Conservation (phyloP, 2,113 vertebrate genomes). For the Phrynocephalus versicolor region DNA sequence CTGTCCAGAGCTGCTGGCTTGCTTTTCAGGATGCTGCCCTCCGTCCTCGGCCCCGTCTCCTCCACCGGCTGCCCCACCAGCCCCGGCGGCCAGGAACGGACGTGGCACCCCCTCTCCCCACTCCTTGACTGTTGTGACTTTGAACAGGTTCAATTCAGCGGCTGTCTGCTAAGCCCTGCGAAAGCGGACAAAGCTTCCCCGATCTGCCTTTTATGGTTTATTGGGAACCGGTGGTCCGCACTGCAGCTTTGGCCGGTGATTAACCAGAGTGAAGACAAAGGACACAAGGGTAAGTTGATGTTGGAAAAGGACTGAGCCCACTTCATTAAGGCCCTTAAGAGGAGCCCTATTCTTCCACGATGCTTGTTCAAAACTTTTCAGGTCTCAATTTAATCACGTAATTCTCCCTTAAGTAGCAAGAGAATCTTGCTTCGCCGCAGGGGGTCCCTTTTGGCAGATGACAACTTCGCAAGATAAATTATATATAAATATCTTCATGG, state of each 20-base stretch:
- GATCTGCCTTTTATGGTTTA: conserved; percentile 98
- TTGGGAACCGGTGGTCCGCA: conserved; percentile 95
- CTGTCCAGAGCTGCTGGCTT: conserved; percentile 89
- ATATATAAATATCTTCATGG: conserved; percentile 88
- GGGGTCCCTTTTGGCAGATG: conserved; percentile 86
- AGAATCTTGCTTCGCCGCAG: conserved; percentile 87
- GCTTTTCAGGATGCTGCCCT: conserved; percentile 78
- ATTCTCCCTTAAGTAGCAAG: conserved; percentile 92
- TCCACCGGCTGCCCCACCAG: conserved; percentile 29
- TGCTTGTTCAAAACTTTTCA: conserved; percentile 92
- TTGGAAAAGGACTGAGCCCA: conserved; percentile 93
- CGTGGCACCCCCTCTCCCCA: conserved; percentile 70
- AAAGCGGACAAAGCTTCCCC: conserved; percentile 91
- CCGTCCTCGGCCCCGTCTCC: conserved; percentile 39
- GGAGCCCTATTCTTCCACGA: conserved; percentile 89
- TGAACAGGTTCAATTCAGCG: conserved; percentile 95
- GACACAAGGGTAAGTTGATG: conserved; percentile 93
- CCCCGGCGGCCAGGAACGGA: too few species aligned
- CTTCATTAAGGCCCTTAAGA: conserved; percentile 98
- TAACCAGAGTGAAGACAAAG: conserved; percentile 97
- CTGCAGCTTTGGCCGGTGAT: conserved; percentile 92
- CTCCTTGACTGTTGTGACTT: conserved; percentile 85
- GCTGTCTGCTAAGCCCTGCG: conserved; percentile 94
- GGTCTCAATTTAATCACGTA: conserved; percentile 96
- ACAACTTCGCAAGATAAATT: conserved; percentile 95